Evolutionary conservation across 1,140 invertebrate species (phyloP).

Genomic region (Zophobas morio): DNA sequence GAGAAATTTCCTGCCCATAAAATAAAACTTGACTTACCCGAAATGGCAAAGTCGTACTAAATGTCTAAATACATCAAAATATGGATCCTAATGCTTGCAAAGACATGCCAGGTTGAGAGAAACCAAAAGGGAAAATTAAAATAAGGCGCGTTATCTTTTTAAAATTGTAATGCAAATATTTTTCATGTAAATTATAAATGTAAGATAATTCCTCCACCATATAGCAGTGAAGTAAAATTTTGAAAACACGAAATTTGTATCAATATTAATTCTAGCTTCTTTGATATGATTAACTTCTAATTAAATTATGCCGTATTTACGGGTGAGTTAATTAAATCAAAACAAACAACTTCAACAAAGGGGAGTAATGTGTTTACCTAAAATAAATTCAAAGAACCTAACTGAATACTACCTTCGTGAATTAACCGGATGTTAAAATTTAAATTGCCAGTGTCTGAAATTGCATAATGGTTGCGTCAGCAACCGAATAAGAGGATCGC

Average conservation of each 20-base stretch:
- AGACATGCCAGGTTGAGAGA: no score
- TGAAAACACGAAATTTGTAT: slow-evolving; percentile 25
- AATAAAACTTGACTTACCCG: no score
- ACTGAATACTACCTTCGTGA: slow-evolving; percentile 38
- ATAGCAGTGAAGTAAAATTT: slow-evolving; percentile 7
- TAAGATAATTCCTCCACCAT: neutral
- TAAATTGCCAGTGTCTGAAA: slow-evolving; percentile 32
- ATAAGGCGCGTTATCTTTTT: no score
- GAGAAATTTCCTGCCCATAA: no score
- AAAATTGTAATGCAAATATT: no score
- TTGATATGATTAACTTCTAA: slow-evolving; percentile 42
- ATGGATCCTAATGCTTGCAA: no score
- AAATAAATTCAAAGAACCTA: slow-evolving; percentile 39
- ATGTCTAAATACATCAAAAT: no score
- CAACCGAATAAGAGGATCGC: slow-evolving; percentile 24
- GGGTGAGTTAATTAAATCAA: slow-evolving; percentile 43
- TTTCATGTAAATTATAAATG: neutral
- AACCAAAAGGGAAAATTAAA: no score
- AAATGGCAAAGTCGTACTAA: no score
- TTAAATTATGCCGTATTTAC: slow-evolving; percentile 40
- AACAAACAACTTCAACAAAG: slow-evolving; percentile 39
- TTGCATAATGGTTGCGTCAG: slow-evolving; percentile 26
- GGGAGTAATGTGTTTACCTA: slow-evolving; percentile 34
- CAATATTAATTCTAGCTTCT: slow-evolving; percentile 33
- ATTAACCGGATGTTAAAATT: slow-evolving; percentile 41